phyloP scores from a whole-genome alignment of 2,113 vertebrate genomes.

The Porphyrio hochstetteri region DNA sequence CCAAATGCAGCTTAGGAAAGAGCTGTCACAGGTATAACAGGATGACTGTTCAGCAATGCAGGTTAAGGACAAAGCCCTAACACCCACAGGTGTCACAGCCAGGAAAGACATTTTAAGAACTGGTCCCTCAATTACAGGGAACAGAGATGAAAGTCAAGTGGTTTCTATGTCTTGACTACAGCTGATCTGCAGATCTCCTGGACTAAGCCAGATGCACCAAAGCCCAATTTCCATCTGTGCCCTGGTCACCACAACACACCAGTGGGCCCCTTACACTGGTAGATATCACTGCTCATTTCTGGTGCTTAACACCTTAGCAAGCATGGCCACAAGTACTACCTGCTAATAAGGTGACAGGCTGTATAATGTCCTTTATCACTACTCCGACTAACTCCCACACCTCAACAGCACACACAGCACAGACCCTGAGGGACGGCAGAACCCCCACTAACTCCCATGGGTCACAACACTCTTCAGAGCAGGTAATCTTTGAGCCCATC shows the following conservation, averaged over 20 bases:
- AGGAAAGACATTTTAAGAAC: background rate
- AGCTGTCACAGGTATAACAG: background rate
- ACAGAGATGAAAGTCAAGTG: background rate
- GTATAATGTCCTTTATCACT: background rate
- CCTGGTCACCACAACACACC: background rate
- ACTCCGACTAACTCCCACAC: background rate
- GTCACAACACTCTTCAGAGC: no score
- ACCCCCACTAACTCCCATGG: background rate
- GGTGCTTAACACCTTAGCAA: background rate
- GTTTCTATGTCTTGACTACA: background rate
- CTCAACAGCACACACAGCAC: background rate
- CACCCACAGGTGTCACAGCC: background rate
- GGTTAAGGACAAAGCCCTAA: background rate
- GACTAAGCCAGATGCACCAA: background rate
- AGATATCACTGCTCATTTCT: background rate
- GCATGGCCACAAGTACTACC: background rate
- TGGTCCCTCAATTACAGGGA: background rate
- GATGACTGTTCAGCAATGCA: background rate
- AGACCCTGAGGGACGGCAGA: background rate
- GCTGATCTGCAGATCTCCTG: background rate
- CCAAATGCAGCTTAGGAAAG: background rate
- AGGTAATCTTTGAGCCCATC: background rate
- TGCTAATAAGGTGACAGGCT: background rate
- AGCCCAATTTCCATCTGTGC: background rate
- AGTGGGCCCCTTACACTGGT: accelerated